Evolutionary conservation across 2,888 invertebrate species (phyloP).

Genomic region (Cephus nigrinus): DNA sequence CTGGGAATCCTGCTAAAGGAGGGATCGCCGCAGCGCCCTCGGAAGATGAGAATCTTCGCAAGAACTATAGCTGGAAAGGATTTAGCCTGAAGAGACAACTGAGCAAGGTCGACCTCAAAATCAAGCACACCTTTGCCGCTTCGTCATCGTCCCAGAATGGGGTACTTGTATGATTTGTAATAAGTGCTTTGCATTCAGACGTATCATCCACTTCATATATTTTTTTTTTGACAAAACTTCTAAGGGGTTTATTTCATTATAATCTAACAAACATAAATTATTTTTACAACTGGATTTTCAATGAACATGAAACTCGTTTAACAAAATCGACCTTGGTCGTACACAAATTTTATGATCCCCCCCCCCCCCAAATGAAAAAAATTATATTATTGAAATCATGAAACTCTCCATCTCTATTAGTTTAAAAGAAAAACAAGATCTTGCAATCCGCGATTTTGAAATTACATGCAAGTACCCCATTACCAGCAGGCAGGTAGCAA

Average conservation of each 20-base stretch:
- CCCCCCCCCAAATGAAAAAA: too few relatives aligned
- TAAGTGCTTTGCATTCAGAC: background rate
- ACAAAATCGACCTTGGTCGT: background rate
- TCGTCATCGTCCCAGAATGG: constrained; percentile 55
- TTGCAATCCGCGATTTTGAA: constrained; percentile 4
- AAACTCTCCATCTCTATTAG: background rate
- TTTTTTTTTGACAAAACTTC: background rate
- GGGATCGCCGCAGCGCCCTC: background rate
- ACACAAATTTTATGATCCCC: background rate
- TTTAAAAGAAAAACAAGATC: background rate
- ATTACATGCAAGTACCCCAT: constrained; percentile 52
- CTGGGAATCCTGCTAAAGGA: constrained; percentile 10
- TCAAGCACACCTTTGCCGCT: constrained; percentile 73
- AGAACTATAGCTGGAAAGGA: constrained; percentile 73
- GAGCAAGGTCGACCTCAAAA: constrained; percentile 81
- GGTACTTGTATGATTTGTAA: constrained; percentile 55
- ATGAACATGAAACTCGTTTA: background rate
- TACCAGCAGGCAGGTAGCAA: constrained; percentile 42
- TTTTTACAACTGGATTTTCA: background rate
- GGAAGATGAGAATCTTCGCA: constrained; percentile 42
- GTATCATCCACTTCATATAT: background rate
- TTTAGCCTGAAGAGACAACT: constrained; percentile 86
- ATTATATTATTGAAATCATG: background rate
- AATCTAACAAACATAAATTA: background rate
- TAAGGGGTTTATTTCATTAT: background rate